Evolutionary conservation across 1,140 invertebrate species (phyloP).

Genomic region (Mesaphorura yosii): DNA sequence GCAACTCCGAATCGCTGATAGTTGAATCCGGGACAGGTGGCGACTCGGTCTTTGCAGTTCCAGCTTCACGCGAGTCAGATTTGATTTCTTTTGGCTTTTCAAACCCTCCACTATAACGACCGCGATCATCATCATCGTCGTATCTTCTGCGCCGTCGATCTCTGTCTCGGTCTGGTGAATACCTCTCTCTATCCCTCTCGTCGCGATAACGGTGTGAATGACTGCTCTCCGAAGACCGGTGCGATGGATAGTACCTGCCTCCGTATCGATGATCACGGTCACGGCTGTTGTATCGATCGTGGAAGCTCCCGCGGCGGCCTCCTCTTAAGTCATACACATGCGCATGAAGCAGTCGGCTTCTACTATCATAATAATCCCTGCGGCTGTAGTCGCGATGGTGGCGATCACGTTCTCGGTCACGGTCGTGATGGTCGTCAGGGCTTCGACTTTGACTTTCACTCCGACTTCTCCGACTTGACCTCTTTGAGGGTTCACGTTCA

Average conservation of each 20-base stretch:
- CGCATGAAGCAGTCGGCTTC: too few species aligned
- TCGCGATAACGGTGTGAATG: background rate
- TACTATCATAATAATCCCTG: too few species aligned
- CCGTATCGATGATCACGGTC: conserved; percentile 3
- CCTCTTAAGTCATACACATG: too few species aligned
- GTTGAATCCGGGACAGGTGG: conserved; percentile 39
- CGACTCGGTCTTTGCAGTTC: background rate
- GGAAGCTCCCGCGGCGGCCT: conserved; percentile 1
- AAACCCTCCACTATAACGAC: background rate
- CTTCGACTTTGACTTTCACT: too few species aligned
- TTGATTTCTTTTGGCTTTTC: conserved; percentile 7
- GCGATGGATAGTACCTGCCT: background rate
- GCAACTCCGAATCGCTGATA: conserved; percentile 40
- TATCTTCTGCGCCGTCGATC: conserved; percentile 1
- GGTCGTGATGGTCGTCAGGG: background rate
- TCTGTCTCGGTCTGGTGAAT: conserved; percentile 14
- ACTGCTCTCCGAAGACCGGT: background rate
- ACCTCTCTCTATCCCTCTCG: conserved; percentile 2
- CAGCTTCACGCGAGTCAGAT: background rate
- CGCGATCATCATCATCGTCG: background rate
- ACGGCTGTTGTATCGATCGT: background rate
- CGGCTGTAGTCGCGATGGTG: too few species aligned
- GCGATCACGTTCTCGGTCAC: background rate
- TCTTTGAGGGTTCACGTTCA: too few species aligned
- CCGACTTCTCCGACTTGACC: too few species aligned